A percentile compares a stretch with the other conserved stretches of the same genome.
Evolutionary conservation across 2,888 invertebrate genomes (phyloP).

Genomic region (Slavum lentiscoides): DNA sequence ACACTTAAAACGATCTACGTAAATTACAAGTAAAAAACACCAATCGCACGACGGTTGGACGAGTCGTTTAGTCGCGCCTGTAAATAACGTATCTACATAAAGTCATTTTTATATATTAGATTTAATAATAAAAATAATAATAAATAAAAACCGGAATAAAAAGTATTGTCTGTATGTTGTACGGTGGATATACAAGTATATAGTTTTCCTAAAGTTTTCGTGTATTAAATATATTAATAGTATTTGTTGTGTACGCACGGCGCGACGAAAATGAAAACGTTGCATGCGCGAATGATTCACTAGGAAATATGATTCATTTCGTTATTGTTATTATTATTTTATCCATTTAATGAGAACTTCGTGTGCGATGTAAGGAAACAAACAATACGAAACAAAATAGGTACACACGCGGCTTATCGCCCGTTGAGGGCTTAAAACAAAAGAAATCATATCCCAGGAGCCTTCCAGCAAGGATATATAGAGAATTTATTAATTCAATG

Average conservation of each 20-base stretch:
- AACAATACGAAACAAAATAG: constrained; percentile 43
- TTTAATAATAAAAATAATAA: too few relatives aligned
- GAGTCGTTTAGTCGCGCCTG: too few relatives aligned
- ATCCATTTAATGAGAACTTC: constrained; percentile 48
- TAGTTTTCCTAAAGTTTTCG: not conserved
- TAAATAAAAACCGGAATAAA: too few relatives aligned
- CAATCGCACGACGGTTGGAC: too few relatives aligned
- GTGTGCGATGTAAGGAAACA: constrained; percentile 48
- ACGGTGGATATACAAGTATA: too few relatives aligned
- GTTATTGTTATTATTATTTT: constrained; percentile 45
- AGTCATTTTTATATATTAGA: too few relatives aligned
- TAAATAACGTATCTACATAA: too few relatives aligned
- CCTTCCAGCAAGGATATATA: constrained; percentile 40
- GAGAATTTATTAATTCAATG: constrained; percentile 39
- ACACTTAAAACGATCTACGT: too few relatives aligned
- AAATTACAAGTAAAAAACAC: too few relatives aligned
- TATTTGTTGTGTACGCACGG: not conserved
- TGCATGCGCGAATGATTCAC: constrained; percentile 26
- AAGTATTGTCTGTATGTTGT: too few relatives aligned
- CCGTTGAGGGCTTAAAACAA: constrained; percentile 51
- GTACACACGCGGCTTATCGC: constrained; percentile 50
- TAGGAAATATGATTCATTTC: constrained; percentile 49
- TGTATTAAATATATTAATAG: not conserved
- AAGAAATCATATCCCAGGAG: constrained; percentile 24
- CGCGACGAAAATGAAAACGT: constrained; percentile 21